Conservation (phyloP, 2,888 invertebrate genomes). For the Drosophila monieri region DNA sequence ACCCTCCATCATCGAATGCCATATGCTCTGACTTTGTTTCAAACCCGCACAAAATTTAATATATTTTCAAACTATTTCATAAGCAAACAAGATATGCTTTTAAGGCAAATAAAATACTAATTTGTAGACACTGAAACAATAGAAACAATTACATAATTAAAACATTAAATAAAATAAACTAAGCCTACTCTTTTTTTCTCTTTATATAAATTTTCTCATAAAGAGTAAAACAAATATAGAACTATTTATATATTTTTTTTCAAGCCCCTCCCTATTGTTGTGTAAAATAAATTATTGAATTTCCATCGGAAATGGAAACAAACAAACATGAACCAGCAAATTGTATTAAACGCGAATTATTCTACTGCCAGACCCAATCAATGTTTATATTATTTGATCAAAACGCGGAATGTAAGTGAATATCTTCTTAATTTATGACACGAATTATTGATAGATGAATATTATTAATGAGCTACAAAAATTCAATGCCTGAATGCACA, state of each 20-base stretch:
- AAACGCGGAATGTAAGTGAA: conserved; percentile 13
- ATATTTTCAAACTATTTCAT: neutral
- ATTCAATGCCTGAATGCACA: neutral
- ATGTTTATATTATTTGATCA: conserved; percentile 5
- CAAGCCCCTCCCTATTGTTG: neutral
- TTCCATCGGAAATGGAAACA: neutral
- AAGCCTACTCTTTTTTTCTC: no score
- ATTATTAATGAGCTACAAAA: conserved; percentile 18
- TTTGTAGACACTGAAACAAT: neutral
- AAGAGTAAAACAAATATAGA: neutral
- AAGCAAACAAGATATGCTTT: no score
- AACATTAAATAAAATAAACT: no score
- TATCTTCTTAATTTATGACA: conserved; percentile 46
- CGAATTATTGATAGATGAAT: conserved; percentile 30
- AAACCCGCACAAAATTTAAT: neutral
- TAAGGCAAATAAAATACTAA: no score
- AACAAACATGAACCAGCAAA: neutral
- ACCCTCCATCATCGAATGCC: neutral
- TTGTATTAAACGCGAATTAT: neutral
- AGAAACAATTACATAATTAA: no score
- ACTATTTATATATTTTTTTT: neutral
- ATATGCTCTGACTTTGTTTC: neutral
- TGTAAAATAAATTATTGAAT: neutral
- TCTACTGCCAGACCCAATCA: conserved; percentile 32
- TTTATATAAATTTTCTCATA: no score